Conservation (phyloP, 2,888 invertebrate species). For the Boloria euphrosyne region DNA sequence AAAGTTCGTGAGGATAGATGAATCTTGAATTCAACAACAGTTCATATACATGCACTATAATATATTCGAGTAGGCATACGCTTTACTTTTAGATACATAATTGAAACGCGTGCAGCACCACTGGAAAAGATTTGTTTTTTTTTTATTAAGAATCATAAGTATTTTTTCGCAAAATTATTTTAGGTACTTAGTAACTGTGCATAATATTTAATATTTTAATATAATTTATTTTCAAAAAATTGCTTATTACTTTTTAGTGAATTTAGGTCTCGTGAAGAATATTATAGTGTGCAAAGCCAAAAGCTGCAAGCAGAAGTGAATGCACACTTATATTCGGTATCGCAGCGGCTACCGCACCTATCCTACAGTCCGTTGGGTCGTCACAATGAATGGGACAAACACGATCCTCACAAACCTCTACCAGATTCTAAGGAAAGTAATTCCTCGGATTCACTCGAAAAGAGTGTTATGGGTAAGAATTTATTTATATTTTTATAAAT, state of each 20-base stretch:
- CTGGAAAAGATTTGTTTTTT: no score
- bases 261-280: conserved; percentile 76
- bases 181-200: no score
- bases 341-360: conserved; percentile 81
- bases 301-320: conserved; percentile 78
- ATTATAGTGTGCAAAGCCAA: conserved; percentile 76
- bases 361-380: conserved; percentile 76
- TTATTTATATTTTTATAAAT: background rate
- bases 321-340: conserved; percentile 82
- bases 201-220: no score
- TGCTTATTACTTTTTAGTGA: conserved; percentile 57
- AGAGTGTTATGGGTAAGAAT: conserved; percentile 76
- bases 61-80: no score
- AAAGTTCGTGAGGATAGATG: background rate
- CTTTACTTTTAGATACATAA: no score
- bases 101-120: no score
- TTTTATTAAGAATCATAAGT: no score
- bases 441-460: conserved; percentile 77
- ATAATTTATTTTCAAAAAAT: no score
- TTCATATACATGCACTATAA: no score
- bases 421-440: conserved; percentile 78
- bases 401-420: conserved; percentile 73
- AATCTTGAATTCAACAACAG: no score
- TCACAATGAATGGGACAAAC: conserved; percentile 79
- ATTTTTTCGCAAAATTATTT: no score